Percentiles rank a stretch among this genome's conserved stretches.
Evolutionary conservation across 2,888 invertebrate species (phyloP).

Genomic region (Caenorhabditis panamensis): DNA sequence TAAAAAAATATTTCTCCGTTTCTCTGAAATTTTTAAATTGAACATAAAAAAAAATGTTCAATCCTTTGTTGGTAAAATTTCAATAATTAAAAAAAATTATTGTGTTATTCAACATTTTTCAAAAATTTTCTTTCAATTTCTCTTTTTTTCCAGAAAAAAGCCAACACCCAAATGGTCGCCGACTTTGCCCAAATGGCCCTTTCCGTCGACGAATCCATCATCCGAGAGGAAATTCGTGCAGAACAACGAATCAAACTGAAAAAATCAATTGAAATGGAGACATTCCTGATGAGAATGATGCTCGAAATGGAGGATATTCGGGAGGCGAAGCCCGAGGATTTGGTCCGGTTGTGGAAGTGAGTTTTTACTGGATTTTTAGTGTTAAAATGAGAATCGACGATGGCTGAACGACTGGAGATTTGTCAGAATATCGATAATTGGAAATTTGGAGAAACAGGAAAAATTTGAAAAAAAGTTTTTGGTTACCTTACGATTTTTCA

Average conservation of each 20-base stretch:
- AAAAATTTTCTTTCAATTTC: too few relatives aligned
- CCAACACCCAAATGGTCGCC: slow-evolving; percentile 29
- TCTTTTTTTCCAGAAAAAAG: slow-evolving; percentile 25
- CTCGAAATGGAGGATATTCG: slow-evolving; percentile 48
- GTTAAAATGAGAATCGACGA: neutral
- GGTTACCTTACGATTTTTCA: too few relatives aligned
- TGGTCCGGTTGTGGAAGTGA: slow-evolving; percentile 37
- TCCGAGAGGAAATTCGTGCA: slow-evolving; percentile 33
- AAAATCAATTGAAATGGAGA: slow-evolving; percentile 41
- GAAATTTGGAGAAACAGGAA: too few relatives aligned
- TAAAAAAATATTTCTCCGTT: too few relatives aligned
- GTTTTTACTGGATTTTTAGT: neutral
- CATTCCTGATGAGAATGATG: slow-evolving; percentile 50
- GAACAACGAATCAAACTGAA: slow-evolving; percentile 42
- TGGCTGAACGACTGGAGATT: neutral
- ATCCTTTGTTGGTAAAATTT: too few relatives aligned
- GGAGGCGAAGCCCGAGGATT: slow-evolving; percentile 31
- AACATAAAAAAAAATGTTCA: too few relatives aligned
- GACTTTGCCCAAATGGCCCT: slow-evolving; percentile 39
- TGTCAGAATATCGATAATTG: neutral
- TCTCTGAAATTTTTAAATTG: too few relatives aligned
- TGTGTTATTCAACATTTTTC: too few relatives aligned
- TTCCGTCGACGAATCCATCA: slow-evolving; percentile 43
- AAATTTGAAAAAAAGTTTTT: too few relatives aligned
- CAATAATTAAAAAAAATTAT: too few relatives aligned